These are phyloP conservation scores for Hystrix brachyura DNA, from an alignment of 2,113 vertebrate species.

Conservation along the genomic window DNA sequence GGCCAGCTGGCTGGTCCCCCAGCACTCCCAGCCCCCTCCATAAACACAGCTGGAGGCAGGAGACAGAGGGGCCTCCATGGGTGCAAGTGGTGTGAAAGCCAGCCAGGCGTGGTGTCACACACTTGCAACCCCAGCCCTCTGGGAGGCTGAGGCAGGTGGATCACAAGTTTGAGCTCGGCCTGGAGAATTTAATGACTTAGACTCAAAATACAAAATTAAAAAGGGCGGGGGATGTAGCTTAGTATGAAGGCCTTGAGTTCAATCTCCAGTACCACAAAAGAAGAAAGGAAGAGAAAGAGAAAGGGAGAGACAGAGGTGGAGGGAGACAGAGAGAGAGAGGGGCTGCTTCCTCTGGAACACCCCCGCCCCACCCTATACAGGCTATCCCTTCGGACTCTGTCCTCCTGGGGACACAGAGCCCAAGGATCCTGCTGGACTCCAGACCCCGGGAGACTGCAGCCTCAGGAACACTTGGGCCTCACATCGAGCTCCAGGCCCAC, in stretches of 20 bases:
- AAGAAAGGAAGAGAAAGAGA: background rate
- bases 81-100: conserved; percentile 50
- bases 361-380: background rate
- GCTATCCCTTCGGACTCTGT: background rate
- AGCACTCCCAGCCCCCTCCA: background rate
- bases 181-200: background rate
- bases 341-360: background rate
- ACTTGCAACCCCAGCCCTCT: background rate
- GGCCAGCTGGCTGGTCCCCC: conserved; percentile 52
- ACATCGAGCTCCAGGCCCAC: accelerated
- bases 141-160: background rate
- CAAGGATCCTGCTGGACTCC: background rate
- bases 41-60: conserved; percentile 71
- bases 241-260: background rate
- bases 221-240: background rate
- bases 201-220: background rate
- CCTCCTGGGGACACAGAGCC: background rate
- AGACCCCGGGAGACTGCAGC: background rate
- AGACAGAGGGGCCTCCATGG: background rate
- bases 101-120: too few relatives aligned
- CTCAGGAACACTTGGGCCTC: background rate
- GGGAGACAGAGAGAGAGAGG: background rate
- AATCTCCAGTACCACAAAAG: background rate
- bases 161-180: background rate
- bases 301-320: background rate